These are phyloP conservation scores for Drosophila mettleri DNA, from an alignment of 2,888 invertebrate species.

Conservation along the genomic window DNA sequence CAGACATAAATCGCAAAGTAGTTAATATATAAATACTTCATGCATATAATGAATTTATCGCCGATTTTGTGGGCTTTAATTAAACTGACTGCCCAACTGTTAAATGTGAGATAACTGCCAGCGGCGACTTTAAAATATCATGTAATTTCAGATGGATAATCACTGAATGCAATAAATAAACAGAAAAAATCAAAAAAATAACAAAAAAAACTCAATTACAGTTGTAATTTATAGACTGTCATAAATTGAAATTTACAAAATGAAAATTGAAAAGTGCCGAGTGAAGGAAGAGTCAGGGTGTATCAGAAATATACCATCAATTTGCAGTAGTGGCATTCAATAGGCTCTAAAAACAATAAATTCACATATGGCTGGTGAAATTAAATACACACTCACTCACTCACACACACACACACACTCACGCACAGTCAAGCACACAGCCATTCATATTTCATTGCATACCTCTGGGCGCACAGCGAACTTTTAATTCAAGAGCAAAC, in stretches of 20 bases:
- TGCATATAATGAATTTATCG: background rate
- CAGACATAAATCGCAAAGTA: too few relatives aligned
- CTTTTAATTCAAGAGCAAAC: conserved; percentile 16
- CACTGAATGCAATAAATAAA: conserved; percentile 18
- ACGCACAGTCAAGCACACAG: conserved; percentile 30
- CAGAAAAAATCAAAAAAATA: background rate
- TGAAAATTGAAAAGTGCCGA: conserved; percentile 18
- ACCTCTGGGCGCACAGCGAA: conserved; percentile 42
- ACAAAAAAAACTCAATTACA: conserved; percentile 34
- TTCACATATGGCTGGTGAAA: conserved; percentile 22
- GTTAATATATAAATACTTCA: background rate
- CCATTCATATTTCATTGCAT: conserved; percentile 54
- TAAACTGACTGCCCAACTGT: conserved; percentile 6
- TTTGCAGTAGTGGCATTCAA: conserved; percentile 18
- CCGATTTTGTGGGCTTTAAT: conserved; percentile 12
- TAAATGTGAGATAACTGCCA: conserved; percentile 1
- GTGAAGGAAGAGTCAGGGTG: conserved; percentile 6
- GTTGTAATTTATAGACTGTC: conserved; percentile 30
- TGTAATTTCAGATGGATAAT: conserved; percentile 9
- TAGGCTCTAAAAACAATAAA: conserved; percentile 43
- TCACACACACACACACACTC: conserved; percentile 12
- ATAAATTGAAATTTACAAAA: conserved; percentile 23
- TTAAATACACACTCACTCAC: conserved; percentile 8
- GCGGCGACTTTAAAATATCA: too few relatives aligned
- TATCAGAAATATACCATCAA: conserved; percentile 29